A percentile compares a stretch with the other conserved stretches of the same genome.
phyloP scores from a whole-genome alignment of 2,888 invertebrate genomes.

The Drosophila infuscata region DNA sequence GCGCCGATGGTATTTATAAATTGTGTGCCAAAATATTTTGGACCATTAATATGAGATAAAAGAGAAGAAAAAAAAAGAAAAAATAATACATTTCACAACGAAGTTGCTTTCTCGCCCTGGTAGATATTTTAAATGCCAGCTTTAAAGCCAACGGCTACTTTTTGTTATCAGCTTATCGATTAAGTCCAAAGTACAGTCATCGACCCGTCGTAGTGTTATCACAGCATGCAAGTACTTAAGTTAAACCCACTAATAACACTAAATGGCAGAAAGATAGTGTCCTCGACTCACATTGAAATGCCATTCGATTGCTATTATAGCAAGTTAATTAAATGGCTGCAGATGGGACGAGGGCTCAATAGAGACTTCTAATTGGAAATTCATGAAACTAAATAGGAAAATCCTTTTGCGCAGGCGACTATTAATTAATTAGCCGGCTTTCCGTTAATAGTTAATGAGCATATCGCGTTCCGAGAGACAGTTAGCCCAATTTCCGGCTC shows the following conservation, averaged over 20 bases:
- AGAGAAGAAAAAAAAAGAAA: neutral
- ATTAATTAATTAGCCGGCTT: constrained; percentile 62
- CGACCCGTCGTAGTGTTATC: constrained; percentile 3
- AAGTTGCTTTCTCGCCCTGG: constrained; percentile 1
- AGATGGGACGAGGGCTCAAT: neutral
- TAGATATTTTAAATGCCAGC: constrained; percentile 14
- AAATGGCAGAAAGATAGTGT: constrained; percentile 20
- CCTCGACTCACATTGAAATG: constrained; percentile 1
- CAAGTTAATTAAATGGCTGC: constrained; percentile 38
- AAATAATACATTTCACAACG: no score
- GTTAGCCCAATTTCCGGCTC: constrained; percentile 54
- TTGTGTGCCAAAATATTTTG: constrained; percentile 49
- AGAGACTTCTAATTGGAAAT: constrained; percentile 31
- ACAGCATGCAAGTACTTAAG: constrained; percentile 24
- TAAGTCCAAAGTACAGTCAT: constrained; percentile 18
- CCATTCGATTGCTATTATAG: constrained; percentile 34
- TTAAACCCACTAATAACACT: constrained; percentile 31
- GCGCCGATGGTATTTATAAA: constrained; percentile 59
- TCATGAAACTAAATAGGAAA: constrained; percentile 23
- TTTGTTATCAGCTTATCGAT: constrained; percentile 21
- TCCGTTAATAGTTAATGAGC: constrained; percentile 61
- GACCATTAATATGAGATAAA: constrained; percentile 7
- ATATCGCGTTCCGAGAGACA: constrained; percentile 49
- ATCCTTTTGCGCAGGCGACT: constrained; percentile 22
- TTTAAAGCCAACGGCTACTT: constrained; percentile 11